These are phyloP conservation scores for Corella eumyota DNA, from an alignment of 23 tunicate genomes.

Conservation along the genomic window DNA sequence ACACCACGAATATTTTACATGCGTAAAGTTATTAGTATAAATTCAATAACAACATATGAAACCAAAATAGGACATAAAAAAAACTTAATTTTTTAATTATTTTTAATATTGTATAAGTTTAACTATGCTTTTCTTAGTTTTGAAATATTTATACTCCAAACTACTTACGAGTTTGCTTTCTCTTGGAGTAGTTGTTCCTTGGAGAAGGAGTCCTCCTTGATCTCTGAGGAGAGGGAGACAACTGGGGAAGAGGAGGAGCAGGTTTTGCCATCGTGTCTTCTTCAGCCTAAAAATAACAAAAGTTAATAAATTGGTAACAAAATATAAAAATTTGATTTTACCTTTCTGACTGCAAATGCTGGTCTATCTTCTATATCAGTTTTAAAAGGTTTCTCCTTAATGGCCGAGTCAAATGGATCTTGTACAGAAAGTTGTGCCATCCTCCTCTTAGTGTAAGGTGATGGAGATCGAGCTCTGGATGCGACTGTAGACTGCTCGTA, in stretches of 20 bases:
- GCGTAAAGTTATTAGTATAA: too few species aligned
- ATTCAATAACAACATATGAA: too few species aligned
- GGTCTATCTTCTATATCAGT: conserved; percentile 71
- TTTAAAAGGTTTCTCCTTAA: conserved; percentile 46
- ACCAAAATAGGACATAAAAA: too few species aligned
- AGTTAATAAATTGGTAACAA: not conserved
- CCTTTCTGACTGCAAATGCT: conserved; percentile 86
- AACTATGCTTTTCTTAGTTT: too few species aligned
- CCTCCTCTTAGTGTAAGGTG: conserved; percentile 77
- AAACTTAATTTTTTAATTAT: too few species aligned
- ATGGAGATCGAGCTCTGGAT: conserved; percentile 90
- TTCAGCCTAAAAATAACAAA: conserved; percentile 21
- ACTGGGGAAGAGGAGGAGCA: conserved; percentile 63
- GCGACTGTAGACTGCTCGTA: conserved; percentile 88
- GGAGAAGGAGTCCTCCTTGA: conserved; percentile 15
- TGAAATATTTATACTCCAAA: too few species aligned
- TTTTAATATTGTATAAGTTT: too few species aligned
- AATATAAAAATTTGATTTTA: not conserved
- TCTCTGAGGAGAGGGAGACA: conserved; percentile 35
- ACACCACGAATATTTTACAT: too few species aligned
- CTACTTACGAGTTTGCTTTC: conserved; percentile 58
- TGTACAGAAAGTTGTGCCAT: conserved; percentile 88
- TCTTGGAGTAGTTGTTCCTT: conserved; percentile 6
- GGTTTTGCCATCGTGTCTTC: conserved; percentile 50
- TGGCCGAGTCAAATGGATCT: conserved; percentile 85